Conservation (phyloP, 2,113 vertebrate species). For the Chloropsis hardwickii region DNA sequence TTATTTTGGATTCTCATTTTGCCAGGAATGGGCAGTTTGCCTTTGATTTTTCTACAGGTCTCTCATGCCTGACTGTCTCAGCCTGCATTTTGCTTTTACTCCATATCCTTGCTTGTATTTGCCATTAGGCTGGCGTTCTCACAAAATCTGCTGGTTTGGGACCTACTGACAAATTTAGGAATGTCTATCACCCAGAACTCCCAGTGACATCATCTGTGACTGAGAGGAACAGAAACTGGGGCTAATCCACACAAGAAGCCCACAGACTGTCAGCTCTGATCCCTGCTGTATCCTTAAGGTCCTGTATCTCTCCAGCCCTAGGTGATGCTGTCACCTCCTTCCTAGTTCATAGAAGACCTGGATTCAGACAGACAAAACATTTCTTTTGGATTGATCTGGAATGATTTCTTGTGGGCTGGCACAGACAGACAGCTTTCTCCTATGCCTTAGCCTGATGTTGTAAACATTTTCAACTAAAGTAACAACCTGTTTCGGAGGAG, state of each 20-base stretch:
- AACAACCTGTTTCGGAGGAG: neutral
- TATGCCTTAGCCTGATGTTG: neutral
- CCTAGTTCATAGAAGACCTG: neutral
- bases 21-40: neutral
- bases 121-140: neutral
- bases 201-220: neutral
- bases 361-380: neutral
- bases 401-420: neutral
- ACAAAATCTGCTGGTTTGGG: neutral
- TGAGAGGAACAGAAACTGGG: neutral
- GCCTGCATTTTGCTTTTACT: neutral
- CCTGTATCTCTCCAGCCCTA: neutral
- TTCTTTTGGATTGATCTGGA: neutral
- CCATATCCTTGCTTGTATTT: neutral
- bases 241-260: neutral
- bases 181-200: neutral
- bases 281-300: rapidly evolving
- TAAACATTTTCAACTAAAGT: neutral
- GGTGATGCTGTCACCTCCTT: neutral
- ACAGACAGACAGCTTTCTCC: neutral
- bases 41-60: neutral
- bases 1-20: neutral
- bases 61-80: neutral
- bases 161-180: neutral
- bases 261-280: neutral